Conservation (phyloP, 2,113 vertebrate genomes). For the Melanostigma gelatinosum region DNA sequence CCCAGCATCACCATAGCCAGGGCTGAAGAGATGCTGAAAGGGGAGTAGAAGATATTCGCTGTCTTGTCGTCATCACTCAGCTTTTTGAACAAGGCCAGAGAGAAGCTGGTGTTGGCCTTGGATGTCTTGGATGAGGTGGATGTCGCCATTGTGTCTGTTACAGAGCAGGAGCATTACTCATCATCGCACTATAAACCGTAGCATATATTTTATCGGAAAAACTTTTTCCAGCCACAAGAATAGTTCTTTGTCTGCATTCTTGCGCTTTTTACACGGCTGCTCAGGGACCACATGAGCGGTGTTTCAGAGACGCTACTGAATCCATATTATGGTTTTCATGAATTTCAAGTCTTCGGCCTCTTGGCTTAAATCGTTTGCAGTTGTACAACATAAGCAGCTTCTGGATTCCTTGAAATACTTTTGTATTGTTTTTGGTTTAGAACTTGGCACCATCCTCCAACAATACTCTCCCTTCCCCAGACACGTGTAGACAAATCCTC, state of each 20-base stretch:
- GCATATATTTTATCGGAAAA: background rate
- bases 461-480: background rate
- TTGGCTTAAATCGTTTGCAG: background rate
- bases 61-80: slow-evolving; percentile 70
- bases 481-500: background rate
- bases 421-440: background rate
- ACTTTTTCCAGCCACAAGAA: background rate
- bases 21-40: slow-evolving; percentile 87
- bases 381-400: background rate
- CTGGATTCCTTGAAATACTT: background rate
- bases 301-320: background rate
- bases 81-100: slow-evolving; percentile 84
- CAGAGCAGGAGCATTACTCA: background rate
- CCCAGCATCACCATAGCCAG: slow-evolving; percentile 88
- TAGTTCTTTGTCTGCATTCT: background rate
- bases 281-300: background rate
- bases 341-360: background rate
- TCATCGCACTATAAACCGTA: background rate
- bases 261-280: background rate
- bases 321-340: background rate
- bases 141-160: background rate
- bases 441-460: background rate
- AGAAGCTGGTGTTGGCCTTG: slow-evolving; percentile 86
- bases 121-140: background rate
- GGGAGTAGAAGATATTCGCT: slow-evolving; percentile 86